Evolutionary conservation across 2,797 vertebrate species (phyloP).

Genomic region (Acomys russatus): DNA sequence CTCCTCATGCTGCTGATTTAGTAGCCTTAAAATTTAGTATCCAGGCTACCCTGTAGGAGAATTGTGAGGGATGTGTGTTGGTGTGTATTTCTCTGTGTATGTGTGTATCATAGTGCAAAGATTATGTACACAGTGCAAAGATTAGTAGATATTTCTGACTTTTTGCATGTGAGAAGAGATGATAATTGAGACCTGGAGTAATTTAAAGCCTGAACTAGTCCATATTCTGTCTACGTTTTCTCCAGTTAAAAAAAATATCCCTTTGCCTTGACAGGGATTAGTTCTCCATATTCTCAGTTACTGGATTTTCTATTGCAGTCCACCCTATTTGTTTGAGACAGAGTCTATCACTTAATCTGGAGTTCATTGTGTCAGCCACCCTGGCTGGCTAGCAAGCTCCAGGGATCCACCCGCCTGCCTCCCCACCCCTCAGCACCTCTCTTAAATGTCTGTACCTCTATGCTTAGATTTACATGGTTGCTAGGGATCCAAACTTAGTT

Average conservation of each 20-base stretch:
- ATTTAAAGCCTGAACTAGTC: neutral
- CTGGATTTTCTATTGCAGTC: neutral
- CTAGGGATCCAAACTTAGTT: neutral
- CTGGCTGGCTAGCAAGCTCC: neutral
- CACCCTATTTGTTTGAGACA: neutral
- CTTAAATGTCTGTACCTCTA: neutral
- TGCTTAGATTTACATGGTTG: neutral
- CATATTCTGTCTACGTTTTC: neutral
- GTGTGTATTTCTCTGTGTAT: neutral
- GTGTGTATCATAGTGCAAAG: neutral
- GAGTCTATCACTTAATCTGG: neutral
- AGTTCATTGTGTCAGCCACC: neutral
- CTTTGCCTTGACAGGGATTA: neutral
- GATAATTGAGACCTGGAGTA: neutral
- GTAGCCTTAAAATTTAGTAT: constrained; percentile 10
- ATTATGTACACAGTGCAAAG: neutral
- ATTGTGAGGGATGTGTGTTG: neutral
- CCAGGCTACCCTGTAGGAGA: neutral
- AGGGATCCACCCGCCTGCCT: too few relatives aligned
- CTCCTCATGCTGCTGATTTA: constrained; percentile 79
- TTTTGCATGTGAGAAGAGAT: neutral
- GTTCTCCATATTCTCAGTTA: constrained; percentile 43
- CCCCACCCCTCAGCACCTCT: too few relatives aligned
- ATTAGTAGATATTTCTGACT: neutral
- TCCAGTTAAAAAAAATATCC: neutral